Conservation (phyloP, 2,888 invertebrate species). For the Altica lythri region DNA sequence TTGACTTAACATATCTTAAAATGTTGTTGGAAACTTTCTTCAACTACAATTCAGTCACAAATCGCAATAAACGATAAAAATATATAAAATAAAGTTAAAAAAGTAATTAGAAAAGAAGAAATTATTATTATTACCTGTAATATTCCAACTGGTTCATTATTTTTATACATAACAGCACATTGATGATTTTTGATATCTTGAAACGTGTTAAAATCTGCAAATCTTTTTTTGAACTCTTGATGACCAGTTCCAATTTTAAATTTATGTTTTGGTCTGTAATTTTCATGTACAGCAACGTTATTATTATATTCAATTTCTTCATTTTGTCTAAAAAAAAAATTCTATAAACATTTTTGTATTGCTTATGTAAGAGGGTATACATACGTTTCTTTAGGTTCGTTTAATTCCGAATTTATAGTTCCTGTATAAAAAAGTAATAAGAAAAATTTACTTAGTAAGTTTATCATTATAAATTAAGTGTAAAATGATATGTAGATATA, state of each 20-base stretch:
- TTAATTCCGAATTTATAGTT: conserved; percentile 1
- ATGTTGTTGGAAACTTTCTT: no score
- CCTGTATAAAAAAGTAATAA: conserved; percentile 6
- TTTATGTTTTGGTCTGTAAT: conserved; percentile 33
- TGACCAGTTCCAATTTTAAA: conserved; percentile 25
- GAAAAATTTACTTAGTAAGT: conserved; percentile 8
- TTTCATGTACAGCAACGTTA: conserved; percentile 31
- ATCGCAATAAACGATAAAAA: no score
- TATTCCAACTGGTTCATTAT: conserved; percentile 45
- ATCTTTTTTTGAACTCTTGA: conserved; percentile 23
- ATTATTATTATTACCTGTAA: no score
- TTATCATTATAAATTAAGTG: conserved; percentile 12
- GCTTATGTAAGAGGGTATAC: no score
- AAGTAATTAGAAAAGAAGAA: no score
- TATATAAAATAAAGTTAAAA: no score
- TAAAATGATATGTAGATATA: conserved; percentile 5
- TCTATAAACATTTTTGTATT: not conserved
- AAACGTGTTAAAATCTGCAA: conserved; percentile 17
- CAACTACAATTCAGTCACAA: no score
- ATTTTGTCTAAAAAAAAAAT: no score
- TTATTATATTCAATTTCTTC: conserved; percentile 8
- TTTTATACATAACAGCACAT: conserved; percentile 45
- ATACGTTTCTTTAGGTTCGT: conserved; percentile 2
- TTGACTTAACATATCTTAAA: no score
- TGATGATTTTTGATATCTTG: conserved; percentile 20